phyloP scores from a whole-genome alignment of 2,113 vertebrate species.

The Gallinago paraguaiae region DNA sequence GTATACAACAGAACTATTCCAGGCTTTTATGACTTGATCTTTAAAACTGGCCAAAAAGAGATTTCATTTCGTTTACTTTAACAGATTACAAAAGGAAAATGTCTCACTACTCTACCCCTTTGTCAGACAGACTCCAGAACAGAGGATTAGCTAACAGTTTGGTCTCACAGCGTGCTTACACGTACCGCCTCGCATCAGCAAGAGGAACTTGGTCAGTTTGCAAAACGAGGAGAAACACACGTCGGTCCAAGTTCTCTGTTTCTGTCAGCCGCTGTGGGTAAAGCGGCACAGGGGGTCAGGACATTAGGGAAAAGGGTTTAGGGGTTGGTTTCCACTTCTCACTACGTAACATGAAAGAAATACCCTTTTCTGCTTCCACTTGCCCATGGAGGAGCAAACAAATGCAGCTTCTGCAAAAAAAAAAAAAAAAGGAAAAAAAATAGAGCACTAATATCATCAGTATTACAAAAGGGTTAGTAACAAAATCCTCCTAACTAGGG shows the following conservation, averaged over 20 bases:
- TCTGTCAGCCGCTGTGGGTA: background rate
- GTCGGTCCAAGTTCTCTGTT: background rate
- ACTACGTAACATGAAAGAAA: background rate
- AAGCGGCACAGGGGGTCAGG: background rate
- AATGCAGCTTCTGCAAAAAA: background rate
- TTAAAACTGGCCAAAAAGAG: background rate
- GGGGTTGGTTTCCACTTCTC: background rate
- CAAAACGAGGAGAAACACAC: background rate
- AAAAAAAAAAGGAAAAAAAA: background rate
- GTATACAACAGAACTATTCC: background rate
- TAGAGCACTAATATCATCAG: background rate
- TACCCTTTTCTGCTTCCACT: background rate
- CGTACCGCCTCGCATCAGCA: background rate
- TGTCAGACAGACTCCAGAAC: background rate
- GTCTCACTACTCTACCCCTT: background rate
- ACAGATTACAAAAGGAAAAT: constrained; percentile 12
- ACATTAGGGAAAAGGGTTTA: background rate
- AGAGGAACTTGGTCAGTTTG: constrained; percentile 8
- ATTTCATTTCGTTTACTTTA: constrained; percentile 40
- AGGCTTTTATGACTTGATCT: constrained; percentile 3
- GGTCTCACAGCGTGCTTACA: background rate
- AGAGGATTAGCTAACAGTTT: background rate
- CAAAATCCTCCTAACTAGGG: background rate
- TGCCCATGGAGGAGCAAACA: background rate
- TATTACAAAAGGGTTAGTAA: background rate